These are phyloP conservation scores for Anolis apletophallus DNA, from an alignment of 2,797 vertebrate species.

Conservation along the genomic window DNA sequence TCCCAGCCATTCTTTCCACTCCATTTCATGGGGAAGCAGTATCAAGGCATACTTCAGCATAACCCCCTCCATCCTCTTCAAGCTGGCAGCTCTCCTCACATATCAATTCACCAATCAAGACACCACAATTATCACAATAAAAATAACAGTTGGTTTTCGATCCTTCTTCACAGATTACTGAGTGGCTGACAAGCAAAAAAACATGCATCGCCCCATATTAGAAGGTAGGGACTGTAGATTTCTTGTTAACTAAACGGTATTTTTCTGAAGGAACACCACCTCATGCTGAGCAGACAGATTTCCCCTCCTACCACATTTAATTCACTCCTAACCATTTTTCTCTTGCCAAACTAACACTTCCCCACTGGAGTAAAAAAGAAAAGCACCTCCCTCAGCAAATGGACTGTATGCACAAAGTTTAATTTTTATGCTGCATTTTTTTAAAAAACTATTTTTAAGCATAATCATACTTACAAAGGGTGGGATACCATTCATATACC, in stretches of 20 bases:
- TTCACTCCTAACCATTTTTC: slow-evolving; percentile 31
- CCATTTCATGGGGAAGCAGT: slow-evolving; percentile 5
- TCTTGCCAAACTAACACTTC: background rate
- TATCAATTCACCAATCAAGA: slow-evolving; percentile 43
- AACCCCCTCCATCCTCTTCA: slow-evolving; percentile 1
- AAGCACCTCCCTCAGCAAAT: background rate
- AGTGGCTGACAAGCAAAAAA: background rate
- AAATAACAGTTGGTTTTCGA: slow-evolving; percentile 41
- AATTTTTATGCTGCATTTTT: background rate
- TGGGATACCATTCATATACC: background rate
- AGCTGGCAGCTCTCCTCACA: slow-evolving; percentile 11
- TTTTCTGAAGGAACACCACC: slow-evolving; percentile 46
- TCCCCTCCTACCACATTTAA: slow-evolving; percentile 34
- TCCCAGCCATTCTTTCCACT: background rate
- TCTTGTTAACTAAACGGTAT: slow-evolving; percentile 28
- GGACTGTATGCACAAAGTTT: slow-evolving; percentile 19
- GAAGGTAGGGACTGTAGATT: slow-evolving; percentile 27
- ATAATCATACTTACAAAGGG: background rate
- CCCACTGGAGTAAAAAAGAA: background rate
- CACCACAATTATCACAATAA: slow-evolving; percentile 52
- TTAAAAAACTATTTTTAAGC: slow-evolving; percentile 34
- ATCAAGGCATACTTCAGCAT: background rate
- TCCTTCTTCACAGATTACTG: slow-evolving; percentile 18
- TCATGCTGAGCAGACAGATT: slow-evolving; percentile 39
- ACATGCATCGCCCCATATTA: slow-evolving; percentile 2